Percentiles rank a stretch among this genome's conserved stretches.
Conservation (phyloP, 2,797 vertebrate genomes). For the Acipenser oxyrinchus region DNA sequence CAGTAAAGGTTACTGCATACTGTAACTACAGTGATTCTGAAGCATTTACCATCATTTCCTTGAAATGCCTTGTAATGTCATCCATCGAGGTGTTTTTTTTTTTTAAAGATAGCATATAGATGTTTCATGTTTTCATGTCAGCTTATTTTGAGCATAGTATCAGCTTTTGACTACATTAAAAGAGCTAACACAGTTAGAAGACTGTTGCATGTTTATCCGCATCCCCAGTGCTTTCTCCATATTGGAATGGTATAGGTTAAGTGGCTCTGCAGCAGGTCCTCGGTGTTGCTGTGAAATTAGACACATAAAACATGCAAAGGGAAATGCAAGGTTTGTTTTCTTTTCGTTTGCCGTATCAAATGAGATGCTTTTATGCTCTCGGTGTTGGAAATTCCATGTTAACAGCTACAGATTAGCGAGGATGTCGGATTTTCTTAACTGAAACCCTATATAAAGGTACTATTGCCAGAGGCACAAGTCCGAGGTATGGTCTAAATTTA, state of each 20-base stretch:
- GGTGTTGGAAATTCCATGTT: slow-evolving; percentile 57
- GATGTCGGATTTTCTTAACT: slow-evolving; percentile 51
- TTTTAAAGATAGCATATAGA: too few species aligned
- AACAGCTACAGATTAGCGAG: slow-evolving; percentile 54
- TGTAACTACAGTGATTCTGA: too few species aligned
- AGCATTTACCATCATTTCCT: too few species aligned
- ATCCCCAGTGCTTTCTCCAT: too few species aligned
- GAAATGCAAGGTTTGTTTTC: slow-evolving; percentile 48
- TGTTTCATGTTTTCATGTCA: too few species aligned
- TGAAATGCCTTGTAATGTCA: too few species aligned
- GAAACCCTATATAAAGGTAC: slow-evolving; percentile 57
- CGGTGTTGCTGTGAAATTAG: not conserved
- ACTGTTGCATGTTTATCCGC: slow-evolving; percentile 47
- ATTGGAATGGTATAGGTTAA: not conserved
- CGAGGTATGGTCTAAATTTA: slow-evolving; percentile 75
- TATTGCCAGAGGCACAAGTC: slow-evolving; percentile 50
- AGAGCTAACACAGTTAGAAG: too few species aligned
- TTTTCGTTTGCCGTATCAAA: slow-evolving; percentile 52
- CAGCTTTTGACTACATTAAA: too few species aligned
- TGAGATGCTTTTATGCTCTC: slow-evolving; percentile 57
- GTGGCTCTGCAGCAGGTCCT: not conserved
- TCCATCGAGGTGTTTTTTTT: too few species aligned
- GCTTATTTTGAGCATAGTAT: too few species aligned
- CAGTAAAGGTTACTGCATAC: too few species aligned
- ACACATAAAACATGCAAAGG: slow-evolving; percentile 21